Evolutionary conservation across 64 coral and sea anemone species (phyloP), one percentile per base, ranked within the genome.

Genomic region (Dendrophyllia cribrosa): DNA sequence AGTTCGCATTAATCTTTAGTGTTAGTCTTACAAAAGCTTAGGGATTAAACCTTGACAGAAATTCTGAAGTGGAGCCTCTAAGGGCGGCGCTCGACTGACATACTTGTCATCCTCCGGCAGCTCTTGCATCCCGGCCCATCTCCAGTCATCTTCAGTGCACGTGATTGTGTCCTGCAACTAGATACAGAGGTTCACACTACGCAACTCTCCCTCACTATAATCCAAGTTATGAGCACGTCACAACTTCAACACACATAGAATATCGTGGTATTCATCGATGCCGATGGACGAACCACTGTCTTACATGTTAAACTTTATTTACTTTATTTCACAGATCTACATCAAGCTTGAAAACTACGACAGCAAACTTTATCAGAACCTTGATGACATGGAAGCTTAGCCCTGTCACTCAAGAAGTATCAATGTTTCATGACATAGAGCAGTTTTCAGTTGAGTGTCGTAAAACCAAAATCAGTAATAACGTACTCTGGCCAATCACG

Each of bases 341-440:
- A 72, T 92, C 16, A 86, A 43, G n/a, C 74, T 92, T 51, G 34
- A 78, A 22, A 82, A 87, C 17, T 92, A 92, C 20, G 82, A 92
- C 61, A 76, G 21, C 17, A 87, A 77, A 65, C 74, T 92, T 43
- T 92, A 92, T 23, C 81, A 92, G 75, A 92, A 77, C 79, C 34
- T 92, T 13, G 91, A 92, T 11, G 91, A 92, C 13, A 50, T 92
- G 34, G 76, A 87, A 3, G 52, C 82, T 55, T 92, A 58, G 53
- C 53, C 6, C 12, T 56, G 53, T 56, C 7, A 56, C 53, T 56
- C 34, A 34, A 34, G 34, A 34, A 34, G 34, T 34, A 34, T 34
- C 2, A 34, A 34, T 34, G 34, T 34, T 34, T 34, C 34, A 34
- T 34, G 34, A 34, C 34, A 34, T 34, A 34, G 2, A 34, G 34